phyloP scores from a whole-genome alignment of 2,888 invertebrate species.

The Chouioia cunea region DNA sequence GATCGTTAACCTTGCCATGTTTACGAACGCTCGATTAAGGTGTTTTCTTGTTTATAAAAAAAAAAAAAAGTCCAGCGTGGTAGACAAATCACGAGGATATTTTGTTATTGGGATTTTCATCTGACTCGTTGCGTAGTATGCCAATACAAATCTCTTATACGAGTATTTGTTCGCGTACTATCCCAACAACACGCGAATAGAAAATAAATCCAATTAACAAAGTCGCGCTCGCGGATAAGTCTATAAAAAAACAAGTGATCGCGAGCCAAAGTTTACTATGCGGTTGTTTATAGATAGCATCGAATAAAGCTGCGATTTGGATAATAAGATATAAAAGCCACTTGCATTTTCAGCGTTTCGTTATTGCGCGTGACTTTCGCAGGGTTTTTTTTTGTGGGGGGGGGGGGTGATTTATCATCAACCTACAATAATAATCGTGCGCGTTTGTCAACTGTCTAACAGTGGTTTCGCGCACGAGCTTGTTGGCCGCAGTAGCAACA shows the following conservation, averaged over 20 bases:
- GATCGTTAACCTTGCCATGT: no score
- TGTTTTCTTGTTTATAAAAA: no score
- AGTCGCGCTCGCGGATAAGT: not conserved
- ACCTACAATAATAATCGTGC: conserved; percentile 16
- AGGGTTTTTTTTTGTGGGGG: not conserved
- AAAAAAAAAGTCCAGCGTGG: no score
- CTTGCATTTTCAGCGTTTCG: conserved; percentile 11
- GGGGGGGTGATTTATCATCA: conserved; percentile 19
- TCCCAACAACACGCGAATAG: not conserved
- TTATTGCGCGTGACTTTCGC: not conserved
- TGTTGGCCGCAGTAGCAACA: conserved; percentile 10
- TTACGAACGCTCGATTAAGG: no score
- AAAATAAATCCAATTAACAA: conserved; percentile 5
- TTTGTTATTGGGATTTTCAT: no score
- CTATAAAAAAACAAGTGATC: not conserved
- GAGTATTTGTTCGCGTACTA: no score
- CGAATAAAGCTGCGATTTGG: conserved; percentile 13
- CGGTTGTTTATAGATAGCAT: conserved; percentile 21
- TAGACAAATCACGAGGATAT: no score
- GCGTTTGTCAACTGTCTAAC: conserved; percentile 51
- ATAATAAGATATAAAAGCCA: not conserved
- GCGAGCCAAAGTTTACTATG: not conserved
- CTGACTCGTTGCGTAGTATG: no score
- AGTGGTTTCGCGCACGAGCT: not conserved
- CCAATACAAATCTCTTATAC: no score